These are phyloP conservation scores for Sigmodon hispidus DNA, from an alignment of 2,113 vertebrate species.

Conservation along the genomic window DNA sequence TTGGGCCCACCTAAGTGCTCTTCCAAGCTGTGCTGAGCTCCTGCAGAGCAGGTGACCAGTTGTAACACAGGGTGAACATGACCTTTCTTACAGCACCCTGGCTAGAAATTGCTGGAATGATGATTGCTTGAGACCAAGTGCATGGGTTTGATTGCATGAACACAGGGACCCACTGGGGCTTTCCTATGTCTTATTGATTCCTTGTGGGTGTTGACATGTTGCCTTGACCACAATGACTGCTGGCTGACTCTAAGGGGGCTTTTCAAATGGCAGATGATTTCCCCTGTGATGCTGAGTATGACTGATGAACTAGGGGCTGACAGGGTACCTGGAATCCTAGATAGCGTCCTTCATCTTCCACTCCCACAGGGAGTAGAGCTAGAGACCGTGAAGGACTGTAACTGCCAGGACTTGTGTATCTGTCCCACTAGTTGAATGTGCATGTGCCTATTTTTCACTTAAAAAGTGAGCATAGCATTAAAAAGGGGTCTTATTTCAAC, in stretches of 20 bases:
- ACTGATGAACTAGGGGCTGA: not conserved
- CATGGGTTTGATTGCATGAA: not conserved
- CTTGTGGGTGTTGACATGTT: not conserved
- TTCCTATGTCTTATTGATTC: not conserved
- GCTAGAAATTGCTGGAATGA: not conserved
- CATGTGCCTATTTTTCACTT: constrained; percentile 6
- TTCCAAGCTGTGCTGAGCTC: not conserved
- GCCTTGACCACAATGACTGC: not conserved
- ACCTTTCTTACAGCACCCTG: not conserved
- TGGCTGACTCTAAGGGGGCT: not conserved
- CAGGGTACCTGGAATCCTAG: not conserved
- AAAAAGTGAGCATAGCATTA: not conserved
- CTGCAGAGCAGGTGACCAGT: not conserved
- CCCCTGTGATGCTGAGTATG: not conserved
- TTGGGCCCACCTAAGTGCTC: not conserved
- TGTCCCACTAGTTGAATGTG: not conserved
- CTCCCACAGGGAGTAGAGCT: not conserved
- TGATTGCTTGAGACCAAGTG: not conserved
- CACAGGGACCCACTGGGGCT: not conserved
- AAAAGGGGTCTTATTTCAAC: not conserved
- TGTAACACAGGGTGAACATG: not conserved
- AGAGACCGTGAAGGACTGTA: not conserved
- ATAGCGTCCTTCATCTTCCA: not conserved
- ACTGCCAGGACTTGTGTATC: not conserved
- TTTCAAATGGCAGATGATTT: not conserved